Evolutionary conservation across 1,140 invertebrate species (phyloP), one percentile per base, ranked within the genome.

Genomic region (Nephotettix cincticeps): DNA sequence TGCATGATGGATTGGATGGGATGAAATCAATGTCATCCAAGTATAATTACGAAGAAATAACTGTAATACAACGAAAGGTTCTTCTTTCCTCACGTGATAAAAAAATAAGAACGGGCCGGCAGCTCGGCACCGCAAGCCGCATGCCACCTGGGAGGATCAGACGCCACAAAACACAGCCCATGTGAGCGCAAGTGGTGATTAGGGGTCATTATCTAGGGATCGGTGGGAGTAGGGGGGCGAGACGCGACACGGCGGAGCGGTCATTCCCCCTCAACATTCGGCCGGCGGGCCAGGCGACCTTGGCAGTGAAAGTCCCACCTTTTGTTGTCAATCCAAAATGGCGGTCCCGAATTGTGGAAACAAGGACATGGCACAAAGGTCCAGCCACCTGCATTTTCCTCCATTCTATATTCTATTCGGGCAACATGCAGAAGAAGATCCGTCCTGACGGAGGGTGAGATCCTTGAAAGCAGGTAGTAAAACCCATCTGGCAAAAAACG

Each of bases 141-240:
- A 21, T 4, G 47, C 47, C 47, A 51, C 14, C 47, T 51, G 47
- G 47, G 47, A 51, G 14, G 32, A 36, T 36, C 32, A 36, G 32
- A 36, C 47, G 47, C 47, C 47, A 51, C 47, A 51, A 51, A 51
- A 6, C 19, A 51, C 21, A 51, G 47, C 14, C 21, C 6, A 6
- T 9, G 36, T 6, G 6, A 40, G 36, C 36, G 6, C 36, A 27
- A 6, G 23, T 61, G 56, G 27, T 61, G 56, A 61, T 61, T 61
- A 61, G 56, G 25, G 21, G 25, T 29, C 56, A 61, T 61, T 61
- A 61, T 61, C 56, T 61, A 14, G 23, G 56, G 13, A 29, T 61
- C 56, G 21, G 25, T 28, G 56, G 56, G 56, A 61, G 56, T 19
- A 27, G 23, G 56, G 28, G 27, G 25, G 14, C 6, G 47, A 51